phyloP scores from a whole-genome alignment of 2,113 vertebrate species.

The Chaetura pelagica region DNA sequence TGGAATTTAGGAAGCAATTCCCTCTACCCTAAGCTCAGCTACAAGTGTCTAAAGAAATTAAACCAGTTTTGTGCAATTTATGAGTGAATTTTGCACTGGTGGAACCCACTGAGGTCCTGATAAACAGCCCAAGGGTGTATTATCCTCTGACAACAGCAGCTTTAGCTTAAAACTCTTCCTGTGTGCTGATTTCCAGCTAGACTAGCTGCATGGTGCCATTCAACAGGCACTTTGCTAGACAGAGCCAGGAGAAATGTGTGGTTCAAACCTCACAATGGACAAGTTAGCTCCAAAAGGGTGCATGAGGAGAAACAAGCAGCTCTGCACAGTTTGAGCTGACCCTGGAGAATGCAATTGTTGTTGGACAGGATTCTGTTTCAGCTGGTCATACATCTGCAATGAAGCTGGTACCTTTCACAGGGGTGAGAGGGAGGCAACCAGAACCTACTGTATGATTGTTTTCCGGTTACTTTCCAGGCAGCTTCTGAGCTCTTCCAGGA shows the following conservation, averaged over 20 bases:
- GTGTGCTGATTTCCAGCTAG: neutral
- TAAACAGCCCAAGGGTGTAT: neutral
- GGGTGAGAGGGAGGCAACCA: neutral
- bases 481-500: conserved; percentile 82
- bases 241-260: neutral
- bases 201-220: neutral
- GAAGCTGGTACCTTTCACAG: neutral
- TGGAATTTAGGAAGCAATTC: neutral
- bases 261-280: neutral
- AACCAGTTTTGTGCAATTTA: neutral
- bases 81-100: neutral
- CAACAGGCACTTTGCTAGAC: neutral
- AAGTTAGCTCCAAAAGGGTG: neutral
- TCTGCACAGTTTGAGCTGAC: neutral
- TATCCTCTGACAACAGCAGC: neutral
- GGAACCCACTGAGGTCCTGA: neutral
- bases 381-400: neutral
- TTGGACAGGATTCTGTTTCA: neutral
- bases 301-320: neutral
- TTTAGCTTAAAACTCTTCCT: neutral
- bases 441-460: conserved; percentile 88
- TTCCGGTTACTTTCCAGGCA: conserved; percentile 82
- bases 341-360: neutral
- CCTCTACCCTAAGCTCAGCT: neutral
- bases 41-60: neutral